Base-by-base conservation (phyloP, 1,140 invertebrate species). In the Leptopilina clavipes region DNA sequence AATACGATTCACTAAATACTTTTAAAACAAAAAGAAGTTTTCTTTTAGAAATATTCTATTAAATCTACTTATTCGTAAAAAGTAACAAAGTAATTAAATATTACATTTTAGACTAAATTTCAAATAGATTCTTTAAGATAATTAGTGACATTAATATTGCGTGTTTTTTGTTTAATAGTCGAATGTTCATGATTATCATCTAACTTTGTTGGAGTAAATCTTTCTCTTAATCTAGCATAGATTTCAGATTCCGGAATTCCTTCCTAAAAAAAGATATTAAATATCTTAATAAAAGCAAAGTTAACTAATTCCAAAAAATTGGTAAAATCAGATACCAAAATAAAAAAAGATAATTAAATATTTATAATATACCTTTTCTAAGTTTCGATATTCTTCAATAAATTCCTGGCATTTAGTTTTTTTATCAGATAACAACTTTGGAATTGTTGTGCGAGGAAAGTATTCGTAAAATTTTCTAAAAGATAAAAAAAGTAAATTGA, bases 401-500 rank as follows among this genome's bases (percentile, higher is more conserved):
- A 95, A 93, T 74, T 89, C 90, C 86, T 93, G 93, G 5, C 91
- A 92, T 77, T 92, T 88, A 0, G 93, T 92, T 80, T 89, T 84
- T 65, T 82, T 88, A 1, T 86, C 83, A 81, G 88, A 91, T 10
- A 88, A 79, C 52, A 94, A 85, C 77, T 92, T 91, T 10, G 92
- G 87, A 0, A 87, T 84, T 52, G 92, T 91, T 48, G 92, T 80
- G 19, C 91, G 88, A 75, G 87, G 91, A 25, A 92, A 90, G 52
- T 91, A 88, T 56, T 92, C 91, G 76, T 94, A 93, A 74, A 94
- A 93, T 85, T 92, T 92, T 19, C 94, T 95, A 83, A 44, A 92
- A n/a, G n/a, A n/a, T n/a, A 91, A 82, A 74, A 80, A 78, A 52
- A 31, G 18, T 22, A 44, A 54, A 48, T 18, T 31, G 25, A 31